Evolutionary conservation across 2,888 invertebrate species (phyloP).

Genomic region (Falcaria lacertinaria): DNA sequence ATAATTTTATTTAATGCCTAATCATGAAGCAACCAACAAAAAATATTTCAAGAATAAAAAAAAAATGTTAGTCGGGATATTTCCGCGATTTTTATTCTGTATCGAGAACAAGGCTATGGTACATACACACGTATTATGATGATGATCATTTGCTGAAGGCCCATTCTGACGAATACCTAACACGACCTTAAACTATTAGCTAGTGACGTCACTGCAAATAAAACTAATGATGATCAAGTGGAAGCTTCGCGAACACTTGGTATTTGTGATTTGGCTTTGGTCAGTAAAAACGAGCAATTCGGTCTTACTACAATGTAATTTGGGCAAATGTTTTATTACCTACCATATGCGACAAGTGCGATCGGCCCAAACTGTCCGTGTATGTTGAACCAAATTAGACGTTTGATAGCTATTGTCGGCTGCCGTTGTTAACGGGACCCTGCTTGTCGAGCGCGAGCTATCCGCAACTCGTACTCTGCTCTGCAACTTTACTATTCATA

Average conservation of each 20-base stretch:
- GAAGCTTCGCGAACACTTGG: background rate
- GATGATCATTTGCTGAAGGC: background rate
- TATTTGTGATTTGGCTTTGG: background rate
- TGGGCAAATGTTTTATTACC: background rate
- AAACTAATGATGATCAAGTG: background rate
- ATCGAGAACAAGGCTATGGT: background rate
- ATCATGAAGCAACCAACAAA: no score
- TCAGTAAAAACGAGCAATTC: background rate
- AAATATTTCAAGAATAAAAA: no score
- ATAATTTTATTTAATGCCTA: no score
- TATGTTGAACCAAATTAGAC: background rate
- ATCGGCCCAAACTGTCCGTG: background rate
- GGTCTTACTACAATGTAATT: background rate
- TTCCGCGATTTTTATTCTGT: background rate
- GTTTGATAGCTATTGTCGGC: background rate
- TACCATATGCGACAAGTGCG: background rate
- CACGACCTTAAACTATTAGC: background rate
- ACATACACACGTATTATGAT: background rate
- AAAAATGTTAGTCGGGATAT: background rate
- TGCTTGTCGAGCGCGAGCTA: background rate
- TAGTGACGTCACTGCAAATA: background rate
- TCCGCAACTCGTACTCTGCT: background rate
- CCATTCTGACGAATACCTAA: background rate
- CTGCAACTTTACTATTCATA: background rate
- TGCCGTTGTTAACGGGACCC: background rate